Conservation (phyloP, 2,888 invertebrate species). For the Apeira syringaria region DNA sequence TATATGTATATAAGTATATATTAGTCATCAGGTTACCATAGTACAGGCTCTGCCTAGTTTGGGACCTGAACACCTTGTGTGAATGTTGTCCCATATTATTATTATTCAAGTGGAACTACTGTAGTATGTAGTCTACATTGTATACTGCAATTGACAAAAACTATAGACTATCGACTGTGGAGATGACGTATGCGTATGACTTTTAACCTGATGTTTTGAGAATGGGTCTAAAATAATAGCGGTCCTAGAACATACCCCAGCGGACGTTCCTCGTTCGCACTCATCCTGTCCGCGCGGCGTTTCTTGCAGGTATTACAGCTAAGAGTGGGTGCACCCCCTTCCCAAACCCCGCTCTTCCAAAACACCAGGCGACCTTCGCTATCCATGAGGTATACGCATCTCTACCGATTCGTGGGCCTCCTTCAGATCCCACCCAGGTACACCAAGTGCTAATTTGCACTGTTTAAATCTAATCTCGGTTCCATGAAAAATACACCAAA, state of each 20-base stretch:
- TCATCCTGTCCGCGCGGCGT: constrained; percentile 73
- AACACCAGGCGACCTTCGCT: constrained; percentile 73
- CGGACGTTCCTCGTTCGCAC: constrained; percentile 65
- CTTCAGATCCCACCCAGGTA: constrained; percentile 8
- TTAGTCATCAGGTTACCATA: no score
- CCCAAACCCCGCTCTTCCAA: constrained; percentile 77
- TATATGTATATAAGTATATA: no score
- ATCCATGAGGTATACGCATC: constrained; percentile 61
- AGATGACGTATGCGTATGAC: no score
- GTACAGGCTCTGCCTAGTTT: no score
- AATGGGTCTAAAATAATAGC: constrained; percentile 1
- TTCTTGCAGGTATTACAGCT: constrained; percentile 75
- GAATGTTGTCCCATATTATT: no score
- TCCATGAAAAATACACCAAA: constrained; percentile 15
- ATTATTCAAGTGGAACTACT: no score
- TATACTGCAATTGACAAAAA: no score
- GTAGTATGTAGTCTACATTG: no score
- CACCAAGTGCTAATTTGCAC: not conserved
- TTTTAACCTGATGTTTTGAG: no score
- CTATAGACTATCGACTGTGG: no score
- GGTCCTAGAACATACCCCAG: constrained; percentile 57
- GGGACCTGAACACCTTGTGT: no score
- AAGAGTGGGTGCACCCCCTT: constrained; percentile 69
- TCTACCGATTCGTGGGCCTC: constrained; percentile 33
- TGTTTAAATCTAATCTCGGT: constrained; percentile 2